Evolutionary conservation across 2,113 vertebrate species (phyloP).

Genomic region (Carassius auratus): DNA sequence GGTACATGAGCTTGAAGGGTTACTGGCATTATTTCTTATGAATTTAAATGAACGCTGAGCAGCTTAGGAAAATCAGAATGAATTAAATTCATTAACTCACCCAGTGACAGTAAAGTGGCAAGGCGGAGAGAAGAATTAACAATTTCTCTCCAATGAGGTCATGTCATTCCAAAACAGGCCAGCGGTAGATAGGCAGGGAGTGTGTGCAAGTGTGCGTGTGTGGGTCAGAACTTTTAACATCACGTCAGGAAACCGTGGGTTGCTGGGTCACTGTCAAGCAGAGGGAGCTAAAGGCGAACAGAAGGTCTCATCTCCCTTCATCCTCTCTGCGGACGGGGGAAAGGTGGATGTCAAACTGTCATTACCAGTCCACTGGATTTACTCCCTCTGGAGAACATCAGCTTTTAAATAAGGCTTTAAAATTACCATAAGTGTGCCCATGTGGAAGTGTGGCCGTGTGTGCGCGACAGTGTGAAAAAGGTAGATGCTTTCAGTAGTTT

Average conservation of each 20-base stretch:
- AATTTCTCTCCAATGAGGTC: constrained; percentile 54
- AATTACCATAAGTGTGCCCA: constrained; percentile 52
- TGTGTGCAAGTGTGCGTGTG: not conserved
- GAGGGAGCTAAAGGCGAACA: constrained; percentile 18
- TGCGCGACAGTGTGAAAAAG: constrained; percentile 40
- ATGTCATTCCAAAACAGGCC: constrained; percentile 45
- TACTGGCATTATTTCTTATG: constrained; percentile 51
- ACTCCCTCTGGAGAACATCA: constrained; percentile 45
- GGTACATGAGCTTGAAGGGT: constrained; percentile 51
- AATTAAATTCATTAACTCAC: constrained; percentile 66
- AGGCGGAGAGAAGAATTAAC: constrained; percentile 53
- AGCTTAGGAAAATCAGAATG: constrained; percentile 63
- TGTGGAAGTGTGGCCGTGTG: constrained; percentile 25
- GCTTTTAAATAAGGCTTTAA: constrained; percentile 53
- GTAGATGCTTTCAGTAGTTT: constrained; percentile 48
- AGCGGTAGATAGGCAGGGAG: constrained; percentile 19
- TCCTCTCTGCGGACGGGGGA: constrained; percentile 38
- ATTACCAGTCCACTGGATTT: constrained; percentile 46
- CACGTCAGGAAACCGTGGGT: constrained; percentile 50
- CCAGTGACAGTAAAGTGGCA: constrained; percentile 55
- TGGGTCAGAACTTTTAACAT: constrained; percentile 43
- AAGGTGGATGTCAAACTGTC: constrained; percentile 49
- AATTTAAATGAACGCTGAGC: constrained; percentile 66
- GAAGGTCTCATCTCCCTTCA: constrained; percentile 44
- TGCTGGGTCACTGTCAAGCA: constrained; percentile 40